Percentiles rank a stretch among this genome's conserved stretches.
These are phyloP conservation scores for Drosophila nigritarsus DNA, from an alignment of 2,888 invertebrate genomes.

Conservation along the genomic window DNA sequence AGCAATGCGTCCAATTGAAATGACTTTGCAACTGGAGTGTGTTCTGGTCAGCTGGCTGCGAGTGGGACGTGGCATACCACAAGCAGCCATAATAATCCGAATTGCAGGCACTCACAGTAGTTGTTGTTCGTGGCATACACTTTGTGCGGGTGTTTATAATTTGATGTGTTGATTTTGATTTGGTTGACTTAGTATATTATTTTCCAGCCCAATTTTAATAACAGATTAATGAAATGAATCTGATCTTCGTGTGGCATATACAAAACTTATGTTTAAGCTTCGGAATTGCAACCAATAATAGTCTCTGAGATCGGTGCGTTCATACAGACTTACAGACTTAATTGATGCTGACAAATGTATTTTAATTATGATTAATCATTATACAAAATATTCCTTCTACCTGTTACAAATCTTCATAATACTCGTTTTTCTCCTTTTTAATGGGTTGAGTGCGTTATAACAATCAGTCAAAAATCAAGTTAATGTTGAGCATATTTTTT, in stretches of 20 bases:
- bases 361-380: background rate
- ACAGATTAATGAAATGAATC: background rate
- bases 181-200: background rate
- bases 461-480: background rate
- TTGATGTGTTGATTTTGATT: background rate
- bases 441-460: too few species aligned
- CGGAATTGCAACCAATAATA: background rate
- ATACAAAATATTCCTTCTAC: too few species aligned
- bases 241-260: background rate
- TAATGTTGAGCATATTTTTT: background rate
- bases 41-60: slow-evolving; percentile 26
- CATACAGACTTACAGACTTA: background rate
- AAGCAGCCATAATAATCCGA: slow-evolving; percentile 52
- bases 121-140: slow-evolving; percentile 12
- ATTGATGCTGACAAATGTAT: background rate
- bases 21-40: slow-evolving; percentile 7
- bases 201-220: background rate
- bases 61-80: slow-evolving; percentile 47
- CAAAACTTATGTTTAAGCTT: background rate
- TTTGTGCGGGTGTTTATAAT: slow-evolving; percentile 5
- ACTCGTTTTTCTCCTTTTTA: background rate
- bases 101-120: slow-evolving; percentile 11
- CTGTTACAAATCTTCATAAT: background rate
- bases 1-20: slow-evolving; percentile 47
- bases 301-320: background rate